Evolutionary conservation across 2,797 vertebrate species (phyloP), one percentile per base, ranked within the genome.

Genomic region (Argyrosomus regius): DNA sequence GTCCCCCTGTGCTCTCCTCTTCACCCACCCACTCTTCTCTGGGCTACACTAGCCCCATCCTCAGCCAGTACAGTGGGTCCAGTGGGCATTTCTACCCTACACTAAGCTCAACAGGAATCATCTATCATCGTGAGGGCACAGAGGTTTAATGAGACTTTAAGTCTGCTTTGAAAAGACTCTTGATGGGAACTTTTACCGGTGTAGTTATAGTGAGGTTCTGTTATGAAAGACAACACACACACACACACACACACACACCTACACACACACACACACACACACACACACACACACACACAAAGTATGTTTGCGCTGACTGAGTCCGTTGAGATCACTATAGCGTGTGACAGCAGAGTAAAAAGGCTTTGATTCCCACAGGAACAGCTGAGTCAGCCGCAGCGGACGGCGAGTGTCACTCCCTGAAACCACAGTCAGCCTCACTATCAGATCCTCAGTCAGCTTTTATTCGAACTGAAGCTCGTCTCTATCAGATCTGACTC

Each of bases 71-170:
- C 88, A 96, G 92, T 72, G 89, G 93, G 8, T 95, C 97, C 85
- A 95, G 94, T 79, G 93, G 95, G 45, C 98, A 97, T 88, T 99
- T 99, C 94, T 99, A 98, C 91, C 96, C 96, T 58, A 72, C 94
- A 13, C 90, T 98, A 88, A 91, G 95, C 86, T 94, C 97, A 0
- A 95, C 96, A 60, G 96, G 94, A 64, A 88, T 95, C 49, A 92
- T 97, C 24, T 99, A 97, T 81, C 91, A 97, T 66, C 95, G 97
- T 59, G 98, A 99, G 82, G 98, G 97, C 69, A 97, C 97, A 20
- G 97, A 99, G 79, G 96, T 99, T 88, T 99, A 96, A 94, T 52
- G 62, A 78, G 77, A 88, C 52, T 17, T 43, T 43, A 28, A 43
- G 54, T 39, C 65, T 26, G 53, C 24, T 78, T 75, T 69, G 18